Evolutionary conservation across 1,140 invertebrate genomes (phyloP).

Genomic region (Pomphorhynchus laevis): DNA sequence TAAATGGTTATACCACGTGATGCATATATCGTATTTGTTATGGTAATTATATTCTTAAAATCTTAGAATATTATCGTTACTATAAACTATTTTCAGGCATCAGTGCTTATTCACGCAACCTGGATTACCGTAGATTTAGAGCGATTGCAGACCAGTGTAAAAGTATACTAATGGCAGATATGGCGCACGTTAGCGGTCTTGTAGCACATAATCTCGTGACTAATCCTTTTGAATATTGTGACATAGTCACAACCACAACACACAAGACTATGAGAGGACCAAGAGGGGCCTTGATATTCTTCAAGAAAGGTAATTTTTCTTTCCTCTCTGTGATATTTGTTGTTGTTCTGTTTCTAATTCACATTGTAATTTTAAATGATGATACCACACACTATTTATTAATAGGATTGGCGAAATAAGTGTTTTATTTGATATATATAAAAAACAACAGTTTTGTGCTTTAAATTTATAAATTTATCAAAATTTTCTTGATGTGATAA

Average conservation of each 20-base stretch:
- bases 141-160: constrained; percentile 49
- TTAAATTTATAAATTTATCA: constrained; percentile 6
- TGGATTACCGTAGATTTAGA: constrained; percentile 46
- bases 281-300: constrained; percentile 20
- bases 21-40: not conserved
- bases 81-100: constrained; percentile 33
- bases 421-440: not conserved
- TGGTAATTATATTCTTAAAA: not conserved
- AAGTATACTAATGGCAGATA: constrained; percentile 58
- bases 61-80: too few species aligned
- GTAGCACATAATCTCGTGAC: constrained; percentile 50
- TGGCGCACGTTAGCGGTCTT: constrained; percentile 65
- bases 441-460: not conserved
- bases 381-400: not conserved
- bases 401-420: constrained; percentile 6
- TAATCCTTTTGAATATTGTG: constrained; percentile 57
- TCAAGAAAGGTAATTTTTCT: constrained; percentile 13
- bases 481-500: too few species aligned
- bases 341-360: not conserved
- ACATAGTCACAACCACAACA: constrained; percentile 71
- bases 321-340: not conserved
- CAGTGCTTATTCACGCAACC: constrained; percentile 37
- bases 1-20: too few species aligned
- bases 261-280: constrained; percentile 73
- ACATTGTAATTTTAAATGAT: constrained; percentile 2